phyloP scores from a whole-genome alignment of 2,113 vertebrate species.

The Neolamprologus caudopunctatus region DNA sequence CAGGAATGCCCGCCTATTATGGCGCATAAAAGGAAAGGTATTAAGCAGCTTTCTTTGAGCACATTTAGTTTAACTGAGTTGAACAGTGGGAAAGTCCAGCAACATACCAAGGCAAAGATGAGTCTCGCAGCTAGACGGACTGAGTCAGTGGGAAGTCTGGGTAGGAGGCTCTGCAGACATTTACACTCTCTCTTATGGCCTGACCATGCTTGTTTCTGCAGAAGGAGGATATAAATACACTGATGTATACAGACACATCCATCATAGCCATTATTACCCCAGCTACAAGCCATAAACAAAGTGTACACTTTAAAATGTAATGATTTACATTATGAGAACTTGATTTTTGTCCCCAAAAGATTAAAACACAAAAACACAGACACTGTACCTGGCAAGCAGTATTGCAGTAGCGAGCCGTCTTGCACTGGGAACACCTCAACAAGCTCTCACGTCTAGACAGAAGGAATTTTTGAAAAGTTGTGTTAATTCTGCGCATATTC shows the following conservation, averaged over 20 bases:
- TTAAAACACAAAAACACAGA: background rate
- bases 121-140: slow-evolving; percentile 85
- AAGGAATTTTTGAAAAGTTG: background rate
- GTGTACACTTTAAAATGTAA: background rate
- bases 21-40: background rate
- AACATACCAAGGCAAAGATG: slow-evolving; percentile 82
- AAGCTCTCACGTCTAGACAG: slow-evolving; percentile 73
- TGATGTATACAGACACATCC: background rate
- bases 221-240: background rate
- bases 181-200: slow-evolving; percentile 86
- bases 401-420: slow-evolving; percentile 84
- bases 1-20: background rate
- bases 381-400: slow-evolving; percentile 82
- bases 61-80: background rate
- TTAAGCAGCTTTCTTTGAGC: background rate
- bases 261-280: background rate
- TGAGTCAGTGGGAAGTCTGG: slow-evolving; percentile 85
- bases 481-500: background rate
- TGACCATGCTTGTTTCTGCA: slow-evolving; percentile 84
- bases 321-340: background rate
- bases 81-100: background rate
- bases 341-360: background rate
- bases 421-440: slow-evolving; percentile 88
- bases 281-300: background rate
- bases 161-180: slow-evolving; percentile 76